Base-by-base conservation (phyloP, 1,140 invertebrate species). In the Trichonephila inaurata region DNA sequence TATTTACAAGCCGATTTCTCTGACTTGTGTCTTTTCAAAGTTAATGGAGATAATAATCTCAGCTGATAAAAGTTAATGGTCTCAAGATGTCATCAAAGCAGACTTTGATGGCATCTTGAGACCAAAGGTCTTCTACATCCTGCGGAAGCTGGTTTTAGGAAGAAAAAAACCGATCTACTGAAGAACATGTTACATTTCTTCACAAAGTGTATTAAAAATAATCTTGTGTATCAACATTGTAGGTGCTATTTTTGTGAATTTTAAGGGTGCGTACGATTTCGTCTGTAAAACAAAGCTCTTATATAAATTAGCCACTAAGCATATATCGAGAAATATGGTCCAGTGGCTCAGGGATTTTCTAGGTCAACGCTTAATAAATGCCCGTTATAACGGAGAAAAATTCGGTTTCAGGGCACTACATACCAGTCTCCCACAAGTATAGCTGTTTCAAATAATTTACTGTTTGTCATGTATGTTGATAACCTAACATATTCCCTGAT, bases 201-300 rank as follows among this genome's bases (percentile, higher is more conserved):
- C 10, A 8, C 10, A 40, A 2, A 51, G 6, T 10, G 51, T 51
- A 51, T 51, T 51, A 10, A 51, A 51, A 12, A 5, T 1, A 51
- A 10, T 10, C 5, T 5, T 51, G 51, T 51, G 51, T 51, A 51
- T 3, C 51, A 51, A 51, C 51, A 51, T 51, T 51, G 3, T 51
- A 51, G 51, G 5, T 10, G 7, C 51, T 69, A 18, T 88, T 69
- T 88, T 40, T 66, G 51, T 81, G 44, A n/a, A 90, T 81, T 90
- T 90, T 40, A 90, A 90, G 14, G 1, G 40, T n/a, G 58, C 8
- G 28, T 90, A 81, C n/a, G 40, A 89, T 21, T 19, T 64, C 0
- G 62, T 89, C 18, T 72, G 33, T 69, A 77, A 81, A 81, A 77
- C 21, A n/a, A 90, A 90, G 58, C 2, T 90, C 58, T 12, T 90